These are phyloP conservation scores for Cryptoleucopteryx plumbea DNA, from an alignment of 2,113 vertebrate genomes.

Conservation along the genomic window DNA sequence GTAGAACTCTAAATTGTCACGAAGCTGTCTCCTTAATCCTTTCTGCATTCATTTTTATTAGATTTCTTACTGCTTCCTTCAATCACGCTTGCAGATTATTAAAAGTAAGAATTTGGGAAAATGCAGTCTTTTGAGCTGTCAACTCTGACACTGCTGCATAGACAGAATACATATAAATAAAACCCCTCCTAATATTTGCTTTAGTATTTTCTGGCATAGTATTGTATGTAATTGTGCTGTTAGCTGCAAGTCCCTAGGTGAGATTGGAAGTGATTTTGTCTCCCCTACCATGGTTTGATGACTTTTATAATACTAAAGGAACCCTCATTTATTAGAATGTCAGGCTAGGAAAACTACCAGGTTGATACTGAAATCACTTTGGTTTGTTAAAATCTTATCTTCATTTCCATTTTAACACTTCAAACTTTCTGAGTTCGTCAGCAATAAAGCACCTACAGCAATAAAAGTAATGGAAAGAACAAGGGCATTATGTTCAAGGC, in stretches of 20 bases:
- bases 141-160: background rate
- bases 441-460: background rate
- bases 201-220: background rate
- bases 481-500: background rate
- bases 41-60: conserved; percentile 54
- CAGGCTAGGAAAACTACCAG: background rate
- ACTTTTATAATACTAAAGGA: conserved; percentile 18
- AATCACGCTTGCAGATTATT: conserved; percentile 42
- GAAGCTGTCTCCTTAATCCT: conserved; percentile 36
- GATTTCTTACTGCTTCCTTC: conserved; percentile 46
- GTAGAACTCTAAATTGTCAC: conserved; percentile 26
- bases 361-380: conserved; percentile 18
- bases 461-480: background rate
- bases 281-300: background rate
- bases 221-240: conserved; percentile 14
- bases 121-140: conserved; percentile 25
- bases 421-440: background rate
- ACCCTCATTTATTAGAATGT: background rate
- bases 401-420: background rate
- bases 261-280: conserved; percentile 44
- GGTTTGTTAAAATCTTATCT: conserved; percentile 13
- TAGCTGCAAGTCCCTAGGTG: conserved; percentile 24
- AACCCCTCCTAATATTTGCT: background rate
- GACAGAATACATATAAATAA: conserved; percentile 4
- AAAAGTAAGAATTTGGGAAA: conserved; percentile 47